A percentile compares a stretch with the other conserved stretches of the same genome.
Conservation (phyloP, 2,888 invertebrate genomes). For the Acleris literana region DNA sequence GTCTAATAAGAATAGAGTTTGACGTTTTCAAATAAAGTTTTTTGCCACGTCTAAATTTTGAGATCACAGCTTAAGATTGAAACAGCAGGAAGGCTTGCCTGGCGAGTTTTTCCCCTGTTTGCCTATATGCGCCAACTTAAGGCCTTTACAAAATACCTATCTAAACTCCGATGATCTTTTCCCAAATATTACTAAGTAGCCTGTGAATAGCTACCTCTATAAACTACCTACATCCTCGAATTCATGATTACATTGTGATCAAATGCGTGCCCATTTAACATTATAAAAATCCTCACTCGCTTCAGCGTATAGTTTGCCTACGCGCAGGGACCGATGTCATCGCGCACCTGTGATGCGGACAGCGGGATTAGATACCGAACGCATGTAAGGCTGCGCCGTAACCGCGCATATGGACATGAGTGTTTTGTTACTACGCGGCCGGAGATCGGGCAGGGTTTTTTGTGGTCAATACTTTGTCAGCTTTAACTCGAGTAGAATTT, state of each 20-base stretch:
- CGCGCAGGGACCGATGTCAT: neutral
- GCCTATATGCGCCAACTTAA: too few relatives aligned
- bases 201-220: too few relatives aligned
- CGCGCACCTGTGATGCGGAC: slow-evolving; percentile 24
- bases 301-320: neutral
- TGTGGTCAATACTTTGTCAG: neutral
- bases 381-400: neutral
- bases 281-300: neutral
- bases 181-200: too few relatives aligned
- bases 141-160: too few relatives aligned
- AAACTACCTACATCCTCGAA: neutral
- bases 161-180: too few relatives aligned
- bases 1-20: too few relatives aligned
- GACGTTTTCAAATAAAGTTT: too few relatives aligned
- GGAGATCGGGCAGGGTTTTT: neutral
- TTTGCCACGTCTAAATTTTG: too few relatives aligned
- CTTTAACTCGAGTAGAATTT: too few relatives aligned
- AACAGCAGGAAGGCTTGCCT: too few relatives aligned
- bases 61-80: too few relatives aligned
- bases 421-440: neutral
- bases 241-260: neutral
- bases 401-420: neutral
- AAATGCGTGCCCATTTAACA: neutral
- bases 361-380: slow-evolving; percentile 6
- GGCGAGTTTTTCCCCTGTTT: too few relatives aligned